Base-by-base conservation (phyloP, 2,113 vertebrate species). In the Actinemys pallida region DNA sequence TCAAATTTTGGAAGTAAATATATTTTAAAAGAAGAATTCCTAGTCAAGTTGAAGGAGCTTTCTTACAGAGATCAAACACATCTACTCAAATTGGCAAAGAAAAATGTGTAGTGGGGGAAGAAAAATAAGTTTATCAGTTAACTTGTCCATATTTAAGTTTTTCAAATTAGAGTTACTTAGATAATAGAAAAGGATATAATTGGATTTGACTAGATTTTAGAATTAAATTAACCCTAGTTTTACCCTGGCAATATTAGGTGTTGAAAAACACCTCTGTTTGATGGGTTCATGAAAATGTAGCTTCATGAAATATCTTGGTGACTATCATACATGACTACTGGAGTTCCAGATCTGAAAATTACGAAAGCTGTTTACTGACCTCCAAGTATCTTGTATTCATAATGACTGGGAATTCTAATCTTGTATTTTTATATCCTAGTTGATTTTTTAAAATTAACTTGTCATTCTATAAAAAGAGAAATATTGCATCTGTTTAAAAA, bases 361-460 rank as follows among this genome's bases (percentile, higher is more conserved):
- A 91, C 31, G 84, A 95, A 91, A 84, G 31, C 86, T 82, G 27
- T 25, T 88, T 53, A n/a, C 4, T 13, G n/a, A 39, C 76, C 65
- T 78, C 24, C 25, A 96, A 96, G 62, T 82, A 52, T 93, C 75
- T 96, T 97, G 87, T 90, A 96, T 96, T 96, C 91, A 96, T 96
- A 97, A 95, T 92, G 86, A 56, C 83, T 81, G 10, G 52, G 93
- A 95, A 96, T 84, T 90, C 14, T 96, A 96, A 92, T 94, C 90
- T 97, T 96, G 90, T 62, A 65, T 96, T 88, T 93, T 97, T 96
- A 31, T 92, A 87, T 92, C 96, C 94, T 91, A 81, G 79, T 84
- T 47, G 62, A 83, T 96, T 93, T 97, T 95, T 96, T 94, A 95
- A 94, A 96, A 90, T 54, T 62, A 86, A 81, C 90, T 50, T 81